phyloP scores from a whole-genome alignment of 1,140 invertebrate species.

The Leptinotarsa undecemlineata region DNA sequence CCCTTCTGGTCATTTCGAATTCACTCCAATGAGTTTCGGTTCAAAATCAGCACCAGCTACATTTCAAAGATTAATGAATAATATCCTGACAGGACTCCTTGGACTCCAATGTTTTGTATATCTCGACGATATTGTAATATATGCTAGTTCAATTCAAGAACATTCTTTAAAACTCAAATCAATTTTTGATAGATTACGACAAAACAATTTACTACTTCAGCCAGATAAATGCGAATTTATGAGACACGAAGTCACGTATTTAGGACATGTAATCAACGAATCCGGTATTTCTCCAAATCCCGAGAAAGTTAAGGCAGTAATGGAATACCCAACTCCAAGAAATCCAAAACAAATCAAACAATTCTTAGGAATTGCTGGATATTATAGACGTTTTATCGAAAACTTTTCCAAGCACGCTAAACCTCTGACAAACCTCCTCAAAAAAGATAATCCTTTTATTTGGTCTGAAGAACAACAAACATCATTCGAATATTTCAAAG shows the following conservation, averaged over 20 bases:
- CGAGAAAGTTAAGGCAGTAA: slow-evolving; percentile 52
- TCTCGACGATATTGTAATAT: slow-evolving; percentile 56
- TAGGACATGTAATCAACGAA: slow-evolving; percentile 48
- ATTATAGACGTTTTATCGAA: slow-evolving; percentile 36
- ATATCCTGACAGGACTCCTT: slow-evolving; percentile 50
- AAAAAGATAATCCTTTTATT: slow-evolving; percentile 31
- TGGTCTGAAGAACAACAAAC: slow-evolving; percentile 34
- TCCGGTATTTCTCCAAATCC: slow-evolving; percentile 56
- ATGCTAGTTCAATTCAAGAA: slow-evolving; percentile 45
- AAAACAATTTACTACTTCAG: slow-evolving; percentile 29
- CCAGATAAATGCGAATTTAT: slow-evolving; percentile 55
- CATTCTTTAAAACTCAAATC: slow-evolving; percentile 30
- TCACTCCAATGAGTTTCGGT: slow-evolving; percentile 45
- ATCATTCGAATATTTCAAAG: slow-evolving; percentile 53
- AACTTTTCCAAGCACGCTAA: slow-evolving; percentile 35
- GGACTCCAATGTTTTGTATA: slow-evolving; percentile 48
- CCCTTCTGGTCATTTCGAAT: slow-evolving; percentile 26
- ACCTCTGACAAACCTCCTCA: slow-evolving; percentile 34
- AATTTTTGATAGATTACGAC: slow-evolving; percentile 25
- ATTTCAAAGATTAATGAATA: slow-evolving; percentile 54
- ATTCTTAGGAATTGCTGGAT: slow-evolving; percentile 55
- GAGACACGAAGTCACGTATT: slow-evolving; percentile 45
- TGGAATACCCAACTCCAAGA: slow-evolving; percentile 54
- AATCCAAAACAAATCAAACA: slow-evolving; percentile 44
- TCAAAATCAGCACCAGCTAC: slow-evolving; percentile 48